phyloP scores from a whole-genome alignment of 2,797 vertebrate species.

The Mastacembelus armatus region DNA sequence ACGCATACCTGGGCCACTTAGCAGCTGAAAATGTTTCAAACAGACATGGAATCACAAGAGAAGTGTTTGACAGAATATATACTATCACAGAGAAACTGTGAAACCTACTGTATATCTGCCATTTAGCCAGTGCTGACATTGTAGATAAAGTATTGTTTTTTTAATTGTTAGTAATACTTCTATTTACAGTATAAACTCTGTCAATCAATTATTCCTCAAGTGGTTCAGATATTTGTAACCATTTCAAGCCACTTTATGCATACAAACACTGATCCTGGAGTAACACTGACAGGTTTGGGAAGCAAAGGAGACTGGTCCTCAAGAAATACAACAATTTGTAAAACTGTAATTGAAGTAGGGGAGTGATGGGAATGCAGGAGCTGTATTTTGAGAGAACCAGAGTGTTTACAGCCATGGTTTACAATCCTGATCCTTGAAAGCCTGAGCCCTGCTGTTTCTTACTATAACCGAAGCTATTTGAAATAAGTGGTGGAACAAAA shows the following conservation, averaged over 20 bases:
- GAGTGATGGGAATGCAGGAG: constrained; percentile 52
- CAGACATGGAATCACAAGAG: constrained; percentile 37
- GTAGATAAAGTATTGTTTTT: constrained; percentile 13
- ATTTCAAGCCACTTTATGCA: constrained; percentile 49
- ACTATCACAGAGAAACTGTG: constrained; percentile 9
- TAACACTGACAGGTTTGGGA: constrained; percentile 51
- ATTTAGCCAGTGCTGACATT: constrained; percentile 11
- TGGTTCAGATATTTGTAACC: constrained; percentile 43
- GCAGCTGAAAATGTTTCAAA: constrained; percentile 55
- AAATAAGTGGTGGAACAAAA: constrained; percentile 25
- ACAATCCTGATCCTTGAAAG: constrained; percentile 35
- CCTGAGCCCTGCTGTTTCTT: constrained; percentile 55
- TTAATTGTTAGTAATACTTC: background rate
- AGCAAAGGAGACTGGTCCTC: constrained; percentile 40
- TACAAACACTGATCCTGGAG: constrained; percentile 35
- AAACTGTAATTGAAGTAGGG: constrained; percentile 43
- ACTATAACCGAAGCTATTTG: constrained; percentile 19
- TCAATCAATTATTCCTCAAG: constrained; percentile 28
- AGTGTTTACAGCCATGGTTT: constrained; percentile 54
- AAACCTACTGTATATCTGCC: constrained; percentile 17
- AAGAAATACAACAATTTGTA: constrained; percentile 48
- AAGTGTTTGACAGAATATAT: constrained; percentile 28
- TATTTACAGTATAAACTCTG: constrained; percentile 18
- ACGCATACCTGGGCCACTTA: constrained; percentile 37
- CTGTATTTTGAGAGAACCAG: constrained; percentile 58